Conservation (phyloP, 2,888 invertebrate genomes). For the Odontocolon sp. region DNA sequence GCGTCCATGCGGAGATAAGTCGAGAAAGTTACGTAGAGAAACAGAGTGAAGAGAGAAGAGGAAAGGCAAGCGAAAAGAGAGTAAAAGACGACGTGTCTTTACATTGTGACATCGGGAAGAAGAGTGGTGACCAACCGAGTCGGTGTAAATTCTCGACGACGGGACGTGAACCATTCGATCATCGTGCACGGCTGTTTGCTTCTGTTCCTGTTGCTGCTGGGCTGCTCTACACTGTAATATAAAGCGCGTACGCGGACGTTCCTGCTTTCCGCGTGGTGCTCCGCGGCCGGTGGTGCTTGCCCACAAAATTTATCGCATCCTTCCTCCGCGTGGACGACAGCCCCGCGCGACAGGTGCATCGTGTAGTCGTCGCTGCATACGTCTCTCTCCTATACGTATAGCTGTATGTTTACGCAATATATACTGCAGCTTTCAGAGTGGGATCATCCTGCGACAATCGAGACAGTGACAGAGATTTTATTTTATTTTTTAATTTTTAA, state of each 20-base stretch:
- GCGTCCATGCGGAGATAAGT: too few species aligned
- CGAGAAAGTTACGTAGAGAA: neutral
- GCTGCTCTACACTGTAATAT: conserved; percentile 13
- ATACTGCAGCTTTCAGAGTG: neutral
- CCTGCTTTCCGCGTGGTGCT: conserved; percentile 33
- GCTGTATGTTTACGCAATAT: neutral
- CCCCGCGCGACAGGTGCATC: conserved; percentile 59
- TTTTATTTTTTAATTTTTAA: neutral
- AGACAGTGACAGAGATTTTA: conserved; percentile 4
- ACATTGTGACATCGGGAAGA: conserved; percentile 50
- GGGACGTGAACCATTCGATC: conserved; percentile 54
- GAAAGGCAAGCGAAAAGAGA: neutral
- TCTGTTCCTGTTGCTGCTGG: neutral
- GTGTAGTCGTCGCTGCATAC: conserved; percentile 22
- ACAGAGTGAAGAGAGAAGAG: neutral
- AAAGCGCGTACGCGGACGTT: conserved; percentile 33
- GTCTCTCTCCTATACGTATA: neutral
- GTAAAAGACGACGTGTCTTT: conserved; percentile 10
- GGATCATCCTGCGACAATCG: neutral
- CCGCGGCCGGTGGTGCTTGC: conserved; percentile 37
- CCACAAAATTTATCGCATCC: conserved; percentile 62
- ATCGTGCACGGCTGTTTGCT: conserved; percentile 43
- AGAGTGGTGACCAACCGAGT: conserved; percentile 56
- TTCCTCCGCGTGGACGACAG: conserved; percentile 46
- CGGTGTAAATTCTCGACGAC: conserved; percentile 56